Evolutionary conservation across 2,113 vertebrate genomes (phyloP).

Genomic region (Protobothrops flavoviridis): DNA sequence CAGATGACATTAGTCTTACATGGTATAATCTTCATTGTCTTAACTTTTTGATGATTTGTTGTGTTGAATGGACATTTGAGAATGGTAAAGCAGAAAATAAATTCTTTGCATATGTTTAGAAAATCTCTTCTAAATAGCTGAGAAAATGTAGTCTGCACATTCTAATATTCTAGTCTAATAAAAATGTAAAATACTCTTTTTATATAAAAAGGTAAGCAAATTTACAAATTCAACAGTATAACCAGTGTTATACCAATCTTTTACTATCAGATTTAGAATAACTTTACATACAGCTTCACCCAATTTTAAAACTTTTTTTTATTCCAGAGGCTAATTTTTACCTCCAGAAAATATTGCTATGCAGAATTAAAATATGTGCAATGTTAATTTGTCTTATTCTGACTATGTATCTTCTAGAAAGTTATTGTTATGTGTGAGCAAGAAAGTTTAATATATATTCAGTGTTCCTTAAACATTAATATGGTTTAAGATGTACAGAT

Average conservation of each 20-base stretch:
- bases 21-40: background rate
- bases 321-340: background rate
- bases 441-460: background rate
- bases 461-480: background rate
- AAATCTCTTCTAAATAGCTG: background rate
- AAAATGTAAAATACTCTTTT: background rate
- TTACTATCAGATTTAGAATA: background rate
- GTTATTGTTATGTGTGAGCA: background rate
- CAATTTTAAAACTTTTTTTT: too few relatives aligned
- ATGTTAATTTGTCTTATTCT: background rate
- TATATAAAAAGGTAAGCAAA: background rate
- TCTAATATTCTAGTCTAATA: background rate
- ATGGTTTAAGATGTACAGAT: background rate
- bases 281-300: background rate
- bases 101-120: background rate
- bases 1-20: background rate
- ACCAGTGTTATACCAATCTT: background rate
- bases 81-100: background rate
- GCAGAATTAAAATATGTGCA: background rate
- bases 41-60: background rate
- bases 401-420: background rate
- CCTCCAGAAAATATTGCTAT: background rate
- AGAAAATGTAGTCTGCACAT: background rate
- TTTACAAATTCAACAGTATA: background rate
- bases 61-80: background rate